Base-by-base conservation (phyloP, 2,113 vertebrate genomes). In the Lucifuga dentata region DNA sequence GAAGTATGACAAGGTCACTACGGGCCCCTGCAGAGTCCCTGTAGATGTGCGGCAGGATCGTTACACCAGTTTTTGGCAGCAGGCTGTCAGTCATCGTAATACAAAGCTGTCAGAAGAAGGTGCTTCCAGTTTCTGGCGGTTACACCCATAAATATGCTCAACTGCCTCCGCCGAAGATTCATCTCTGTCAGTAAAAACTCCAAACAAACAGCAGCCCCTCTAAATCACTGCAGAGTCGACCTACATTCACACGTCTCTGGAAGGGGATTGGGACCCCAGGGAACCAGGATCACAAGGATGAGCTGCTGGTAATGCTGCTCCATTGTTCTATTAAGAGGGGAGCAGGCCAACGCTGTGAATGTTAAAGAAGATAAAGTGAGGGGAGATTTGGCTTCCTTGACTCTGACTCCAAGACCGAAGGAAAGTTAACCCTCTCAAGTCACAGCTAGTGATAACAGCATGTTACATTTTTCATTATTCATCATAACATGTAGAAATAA, bases 251-350 rank as follows among this genome's bases (percentile, higher is more conserved):
- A 67, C 79, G 67, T 36, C 52, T 59, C 52, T 70, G 70, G 78
- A 83, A 74, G 60, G 76, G 67, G 83, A 79, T 50, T 11, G 74
- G 74, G 57, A 65, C 86, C 74, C 82, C 48, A 5, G 79, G 81
- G 87, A 84, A 48, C 38, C 71, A 56, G 83, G 84, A 88, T 90
- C 88, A 86, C 86, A 89, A 85, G 90, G 87, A 85, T 89, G 87
- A 91, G 87, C 90, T 79, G 87, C 84, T 81, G 80, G 80, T 86
- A 87, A 85, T 80, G 76, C 85, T 63, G 68, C 78, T 68, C 67
- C 78, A 83, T 88, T 90, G 89, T 89, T 88, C 75, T 71, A 67
- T 78, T 75, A 81, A 86, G 84, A 84, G 59, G 71, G 64, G 75
- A 82, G 73, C 52, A 53, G 72, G 85, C 83, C 73, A 74, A 69